A percentile compares a stretch with the other conserved stretches of the same genome.
These are phyloP conservation scores for Campoplex nolae DNA, from an alignment of 2,888 invertebrate species.

Conservation along the genomic window DNA sequence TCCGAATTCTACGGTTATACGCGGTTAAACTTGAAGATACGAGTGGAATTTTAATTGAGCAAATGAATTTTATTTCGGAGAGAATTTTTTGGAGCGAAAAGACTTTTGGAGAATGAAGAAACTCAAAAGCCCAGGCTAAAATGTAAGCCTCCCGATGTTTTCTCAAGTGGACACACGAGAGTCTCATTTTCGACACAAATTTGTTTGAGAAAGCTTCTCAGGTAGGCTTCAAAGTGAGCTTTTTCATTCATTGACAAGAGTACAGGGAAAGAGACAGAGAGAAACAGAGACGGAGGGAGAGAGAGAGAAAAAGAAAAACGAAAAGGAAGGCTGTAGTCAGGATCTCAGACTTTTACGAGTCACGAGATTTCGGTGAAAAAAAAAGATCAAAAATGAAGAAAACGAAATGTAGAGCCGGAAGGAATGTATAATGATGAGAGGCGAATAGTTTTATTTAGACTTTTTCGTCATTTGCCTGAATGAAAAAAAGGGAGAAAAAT, in stretches of 20 bases:
- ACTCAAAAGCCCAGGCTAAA: neutral
- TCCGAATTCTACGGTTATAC: neutral
- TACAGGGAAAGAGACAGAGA: neutral
- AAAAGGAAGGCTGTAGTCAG: slow-evolving; percentile 14
- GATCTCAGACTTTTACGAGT: neutral
- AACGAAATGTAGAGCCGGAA: slow-evolving; percentile 1
- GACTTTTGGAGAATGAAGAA: neutral
- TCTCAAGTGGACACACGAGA: slow-evolving; percentile 29
- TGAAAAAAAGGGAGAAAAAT: neutral
- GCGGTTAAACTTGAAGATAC: neutral
- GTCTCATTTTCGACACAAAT: slow-evolving; percentile 33
- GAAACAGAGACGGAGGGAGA: neutral
- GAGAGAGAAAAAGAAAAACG: neutral
- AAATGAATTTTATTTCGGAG: slow-evolving; percentile 26
- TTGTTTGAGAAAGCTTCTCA: slow-evolving; percentile 19
- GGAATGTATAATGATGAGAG: slow-evolving; percentile 26
- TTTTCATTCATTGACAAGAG: slow-evolving; percentile 44
- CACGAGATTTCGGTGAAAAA: neutral
- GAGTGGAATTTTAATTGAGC: slow-evolving; percentile 40
- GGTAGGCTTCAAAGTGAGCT: slow-evolving; percentile 40
- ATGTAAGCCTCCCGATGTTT: slow-evolving; percentile 22
- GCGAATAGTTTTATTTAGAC: slow-evolving; percentile 23
- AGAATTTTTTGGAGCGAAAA: slow-evolving; percentile 11
- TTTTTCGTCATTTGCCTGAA: slow-evolving; percentile 37
- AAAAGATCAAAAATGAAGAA: neutral